Evolutionary conservation across 1,140 invertebrate genomes (phyloP).

Genomic region (Rhopalosiphum maidis): DNA sequence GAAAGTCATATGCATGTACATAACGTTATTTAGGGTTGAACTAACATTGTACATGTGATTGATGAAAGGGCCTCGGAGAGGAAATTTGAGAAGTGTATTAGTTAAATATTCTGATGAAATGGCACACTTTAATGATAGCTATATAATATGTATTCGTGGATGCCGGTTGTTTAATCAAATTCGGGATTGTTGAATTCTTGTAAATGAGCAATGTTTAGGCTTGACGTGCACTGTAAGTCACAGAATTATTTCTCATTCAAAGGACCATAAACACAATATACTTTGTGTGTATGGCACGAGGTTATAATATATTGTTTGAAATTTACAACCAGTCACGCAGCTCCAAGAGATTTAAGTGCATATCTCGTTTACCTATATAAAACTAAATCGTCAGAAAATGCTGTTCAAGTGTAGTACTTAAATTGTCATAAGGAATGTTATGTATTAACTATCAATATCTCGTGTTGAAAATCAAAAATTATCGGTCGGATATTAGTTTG

Average conservation of each 20-base stretch:
- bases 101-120: not conserved
- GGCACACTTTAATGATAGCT: not conserved
- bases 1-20: not conserved
- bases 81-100: conserved; percentile 19
- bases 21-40: not conserved
- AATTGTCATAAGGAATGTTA: not conserved
- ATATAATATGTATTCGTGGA: not conserved
- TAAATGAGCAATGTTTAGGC: not conserved
- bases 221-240: not conserved
- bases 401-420: not conserved
- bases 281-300: not conserved
- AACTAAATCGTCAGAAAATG: not conserved
- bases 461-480: not conserved
- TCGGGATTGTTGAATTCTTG: not conserved
- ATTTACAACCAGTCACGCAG: not conserved
- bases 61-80: not conserved
- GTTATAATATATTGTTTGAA: not conserved
- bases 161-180: conserved; percentile 32
- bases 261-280: not conserved
- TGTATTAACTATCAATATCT: not conserved
- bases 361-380: not conserved
- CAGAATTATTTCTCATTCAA: conserved; percentile 1
- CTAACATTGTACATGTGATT: not conserved
- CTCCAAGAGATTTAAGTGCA: not conserved
- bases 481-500: not conserved